Base-by-base conservation (phyloP, 2,888 invertebrate species). In the Lasioglossum vierecki region DNA sequence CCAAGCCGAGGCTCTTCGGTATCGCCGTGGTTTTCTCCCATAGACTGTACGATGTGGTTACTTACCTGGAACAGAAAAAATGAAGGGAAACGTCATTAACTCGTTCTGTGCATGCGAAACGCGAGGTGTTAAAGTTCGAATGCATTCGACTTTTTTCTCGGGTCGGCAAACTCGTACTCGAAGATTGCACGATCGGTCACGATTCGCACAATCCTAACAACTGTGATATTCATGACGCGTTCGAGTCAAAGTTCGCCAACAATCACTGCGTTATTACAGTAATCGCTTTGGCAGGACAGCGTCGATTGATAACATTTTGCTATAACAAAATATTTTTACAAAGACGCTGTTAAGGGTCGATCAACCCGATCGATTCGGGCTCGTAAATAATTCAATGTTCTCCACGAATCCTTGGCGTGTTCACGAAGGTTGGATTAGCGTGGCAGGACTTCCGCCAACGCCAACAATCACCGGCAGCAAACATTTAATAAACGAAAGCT, bases 61-160 rank as follows among this genome's bases (percentile, higher is more conserved):
- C 91, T 92, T 91, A 92, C 92, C 92, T 92, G 86, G 71, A 92
- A 92, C 90, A 91, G 88, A 82, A 91, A 82, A 84, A 82, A 82
- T 76, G 84, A 84, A 83, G 76, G 78, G 85, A 53, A 88, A 83
- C 86, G 82, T 92, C 78, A 91, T 88, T 89, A 91, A 88, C 80
- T 71, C 60, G 82, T 70, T 49, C 66, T 75, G 18, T 41, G 76
- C 60, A 85, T 79, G 87, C 79, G 80, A 73, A 88, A 80, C 78
- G 80, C 79, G 78, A 86, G 83, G 88, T 86, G 89, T 82, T 86
- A 88, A 89, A 87, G 88, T 88, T 90, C 83, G 83, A 49, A 77
- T 44, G 68, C 41, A 41, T 78, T 71, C 53, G 72, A 68, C 72
- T 79, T 84, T 72, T 70, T 78, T 60, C 49, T 11, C 53, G 46